Percentiles rank a stretch among this genome's conserved stretches.
Evolutionary conservation across 2,888 invertebrate genomes (phyloP).

Genomic region (Lasioglossum figueresi): DNA sequence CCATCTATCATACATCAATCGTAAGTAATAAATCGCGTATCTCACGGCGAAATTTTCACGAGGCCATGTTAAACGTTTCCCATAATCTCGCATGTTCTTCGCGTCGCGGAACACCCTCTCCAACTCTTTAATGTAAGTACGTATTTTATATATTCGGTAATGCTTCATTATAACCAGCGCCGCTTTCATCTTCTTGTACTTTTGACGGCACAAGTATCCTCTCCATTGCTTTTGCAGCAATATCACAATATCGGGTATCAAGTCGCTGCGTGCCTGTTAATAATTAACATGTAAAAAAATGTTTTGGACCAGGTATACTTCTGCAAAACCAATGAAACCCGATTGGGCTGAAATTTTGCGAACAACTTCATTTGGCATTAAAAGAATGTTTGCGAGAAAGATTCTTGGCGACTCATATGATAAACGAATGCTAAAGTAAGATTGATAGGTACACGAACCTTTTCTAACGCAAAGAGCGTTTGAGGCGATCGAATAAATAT

Average conservation of each 20-base stretch:
- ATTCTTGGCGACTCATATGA: background rate
- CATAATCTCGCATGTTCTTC: slow-evolving; percentile 89
- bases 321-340: too few relatives aligned
- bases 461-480: slow-evolving; percentile 95
- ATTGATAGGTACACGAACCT: slow-evolving; percentile 79
- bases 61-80: slow-evolving; percentile 93
- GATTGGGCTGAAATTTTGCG: too few relatives aligned
- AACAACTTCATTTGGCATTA: background rate
- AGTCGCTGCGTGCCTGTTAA: slow-evolving; percentile 89
- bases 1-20: slow-evolving; percentile 91
- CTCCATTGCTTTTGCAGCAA: slow-evolving; percentile 98
- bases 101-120: slow-evolving; percentile 88
- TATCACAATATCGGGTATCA: slow-evolving; percentile 95
- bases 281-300: slow-evolving; percentile 15
- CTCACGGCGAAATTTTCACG: slow-evolving; percentile 89
- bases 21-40: slow-evolving; percentile 87
- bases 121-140: slow-evolving; percentile 89
- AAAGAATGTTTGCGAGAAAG: background rate
- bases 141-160: slow-evolving; percentile 92
- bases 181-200: slow-evolving; percentile 94
- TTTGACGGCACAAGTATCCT: slow-evolving; percentile 90
- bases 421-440: background rate
- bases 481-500: slow-evolving; percentile 97
- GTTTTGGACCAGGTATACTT: too few relatives aligned
- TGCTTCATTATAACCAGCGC: slow-evolving; percentile 92